Conservation (phyloP, 2,888 invertebrate species). For the Nephrotoma flavescens region DNA sequence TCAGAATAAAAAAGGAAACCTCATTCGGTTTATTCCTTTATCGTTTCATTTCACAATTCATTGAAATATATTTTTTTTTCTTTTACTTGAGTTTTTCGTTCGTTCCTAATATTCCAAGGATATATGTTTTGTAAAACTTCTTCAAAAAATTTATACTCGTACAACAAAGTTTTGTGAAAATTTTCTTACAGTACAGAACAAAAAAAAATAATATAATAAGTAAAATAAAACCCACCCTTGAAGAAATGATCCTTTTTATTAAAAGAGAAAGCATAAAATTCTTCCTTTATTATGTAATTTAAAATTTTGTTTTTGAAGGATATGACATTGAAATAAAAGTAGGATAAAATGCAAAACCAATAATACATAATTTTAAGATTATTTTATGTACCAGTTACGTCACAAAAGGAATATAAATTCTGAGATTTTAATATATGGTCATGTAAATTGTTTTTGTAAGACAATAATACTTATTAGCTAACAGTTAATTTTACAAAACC, state of each 20-base stretch:
- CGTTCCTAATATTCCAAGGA: not conserved
- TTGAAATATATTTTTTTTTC: not conserved
- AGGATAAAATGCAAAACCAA: not conserved
- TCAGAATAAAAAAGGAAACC: not conserved
- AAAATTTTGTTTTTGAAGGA: not conserved
- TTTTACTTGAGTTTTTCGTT: not conserved
- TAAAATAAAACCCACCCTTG: not conserved
- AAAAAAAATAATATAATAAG: not conserved
- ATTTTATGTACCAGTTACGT: not conserved
- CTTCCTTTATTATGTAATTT: not conserved
- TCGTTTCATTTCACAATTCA: not conserved
- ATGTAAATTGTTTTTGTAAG: not conserved
- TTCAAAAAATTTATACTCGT: not conserved
- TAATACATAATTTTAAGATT: not conserved
- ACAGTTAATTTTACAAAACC: not conserved
- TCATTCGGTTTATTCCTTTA: not conserved
- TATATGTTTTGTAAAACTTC: not conserved
- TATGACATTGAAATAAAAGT: not conserved
- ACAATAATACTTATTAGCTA: not conserved
- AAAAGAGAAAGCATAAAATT: not conserved
- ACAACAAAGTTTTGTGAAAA: not conserved
- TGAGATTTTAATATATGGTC: not conserved
- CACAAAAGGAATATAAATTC: not conserved
- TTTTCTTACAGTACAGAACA: not conserved
- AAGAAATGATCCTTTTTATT: not conserved